Percentiles rank a stretch among this genome's conserved stretches.
phyloP scores from a whole-genome alignment of 2,797 vertebrate species.

The Phoxinus dragarum region DNA sequence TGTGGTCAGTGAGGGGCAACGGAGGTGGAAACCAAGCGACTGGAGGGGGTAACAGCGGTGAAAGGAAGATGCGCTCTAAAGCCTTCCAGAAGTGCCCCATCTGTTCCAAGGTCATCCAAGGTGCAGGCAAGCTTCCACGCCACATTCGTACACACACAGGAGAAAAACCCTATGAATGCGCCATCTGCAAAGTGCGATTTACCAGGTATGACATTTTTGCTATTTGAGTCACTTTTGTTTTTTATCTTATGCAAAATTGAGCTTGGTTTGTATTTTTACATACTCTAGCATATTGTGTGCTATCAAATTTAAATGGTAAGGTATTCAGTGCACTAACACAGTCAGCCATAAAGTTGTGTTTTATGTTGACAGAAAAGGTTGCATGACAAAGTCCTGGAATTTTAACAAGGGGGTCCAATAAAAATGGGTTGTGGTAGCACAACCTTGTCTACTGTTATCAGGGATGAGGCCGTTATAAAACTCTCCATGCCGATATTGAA shows the following conservation, averaged over 20 bases:
- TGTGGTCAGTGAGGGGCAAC: conserved; percentile 75
- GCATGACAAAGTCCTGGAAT: conserved; percentile 81
- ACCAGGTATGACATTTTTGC: conserved; percentile 85
- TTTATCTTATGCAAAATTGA: neutral
- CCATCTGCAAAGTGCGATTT: conserved; percentile 98
- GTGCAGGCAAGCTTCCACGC: conserved; percentile 97
- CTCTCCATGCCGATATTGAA: conserved; percentile 70
- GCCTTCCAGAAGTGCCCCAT: conserved; percentile 99
- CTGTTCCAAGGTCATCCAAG: conserved; percentile 99
- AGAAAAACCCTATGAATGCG: conserved; percentile 97
- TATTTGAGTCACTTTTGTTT: neutral
- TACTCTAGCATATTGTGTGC: conserved; percentile 19
- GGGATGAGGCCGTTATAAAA: conserved; percentile 76
- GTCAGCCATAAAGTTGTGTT: conserved; percentile 71
- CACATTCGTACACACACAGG: conserved; percentile 99
- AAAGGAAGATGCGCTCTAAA: conserved; percentile 99
- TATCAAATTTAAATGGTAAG: conserved; percentile 48
- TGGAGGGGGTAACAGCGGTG: conserved; percentile 74
- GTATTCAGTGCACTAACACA: conserved; percentile 55
- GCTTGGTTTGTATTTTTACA: neutral
- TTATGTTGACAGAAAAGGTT: conserved; percentile 72
- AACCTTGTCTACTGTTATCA: conserved; percentile 71
- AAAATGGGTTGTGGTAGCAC: conserved; percentile 74
- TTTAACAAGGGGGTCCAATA: conserved; percentile 78
- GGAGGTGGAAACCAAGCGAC: conserved; percentile 68